Base-by-base conservation (phyloP, 1,140 invertebrate species). In the Magallana angulata region DNA sequence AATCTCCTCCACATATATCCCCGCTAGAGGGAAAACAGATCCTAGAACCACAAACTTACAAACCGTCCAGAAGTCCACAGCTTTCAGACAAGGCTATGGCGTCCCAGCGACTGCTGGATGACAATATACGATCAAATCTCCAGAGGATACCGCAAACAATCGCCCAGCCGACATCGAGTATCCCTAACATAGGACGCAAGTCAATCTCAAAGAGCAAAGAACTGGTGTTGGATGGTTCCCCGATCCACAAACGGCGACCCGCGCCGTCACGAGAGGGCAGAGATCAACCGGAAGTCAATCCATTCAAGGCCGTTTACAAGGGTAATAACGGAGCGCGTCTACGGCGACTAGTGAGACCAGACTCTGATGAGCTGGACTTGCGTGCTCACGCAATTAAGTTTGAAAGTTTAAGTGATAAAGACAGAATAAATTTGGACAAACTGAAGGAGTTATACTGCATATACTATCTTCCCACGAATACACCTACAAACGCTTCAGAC, bases 11-110 rank as follows among this genome's bases (percentile, higher is more conserved):
- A 0, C 88, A 85, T 16, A 90, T 94, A 82, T 87, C 89, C 68
- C 91, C 92, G 0, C 24, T 94, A 24, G 91, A 93, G 83, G 93
- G 93, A 81, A 92, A 91, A 82, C 92, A 92, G 59, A 86, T 93
- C 3, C 88, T 92, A 7, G 92, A 92, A 24, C 88, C 89, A 48
- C 88, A 90, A 58, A 76, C 58, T 84, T 86, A 57, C 58, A 62
- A 60, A 58, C 48, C 56, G 6, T 62, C 87, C 14, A 56, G 82
- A 48, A 85, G 57, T 59, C 84, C 76, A 4, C 76, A 88, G 12
- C 76, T 83, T 24, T 57, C 84, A 36, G 89, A 88, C 6, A 64
- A 85, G 60, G 71, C n/a, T 14, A 57, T 60, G 18, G 16, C 57
- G 30, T 76, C 85, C 7, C 64, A 68, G 83, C 59, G 84, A 56